These are phyloP conservation scores for Poecilia picta DNA, from an alignment of 2,797 vertebrate species.

Conservation along the genomic window DNA sequence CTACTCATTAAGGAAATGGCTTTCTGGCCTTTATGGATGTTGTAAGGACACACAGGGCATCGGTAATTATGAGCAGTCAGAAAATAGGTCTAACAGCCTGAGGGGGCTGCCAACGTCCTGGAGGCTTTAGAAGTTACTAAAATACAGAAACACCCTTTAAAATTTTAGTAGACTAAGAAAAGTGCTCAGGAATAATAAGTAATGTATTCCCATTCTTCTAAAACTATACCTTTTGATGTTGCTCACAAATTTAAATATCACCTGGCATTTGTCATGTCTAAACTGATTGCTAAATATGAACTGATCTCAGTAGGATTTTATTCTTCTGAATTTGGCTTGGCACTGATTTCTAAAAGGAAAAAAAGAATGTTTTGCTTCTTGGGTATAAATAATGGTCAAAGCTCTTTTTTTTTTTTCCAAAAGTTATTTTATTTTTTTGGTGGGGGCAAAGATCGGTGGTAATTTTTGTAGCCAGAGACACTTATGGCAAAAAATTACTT, in stretches of 20 bases:
- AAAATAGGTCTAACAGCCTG: constrained; percentile 27
- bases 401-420: no score
- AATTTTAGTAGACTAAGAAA: background rate
- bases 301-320: background rate
- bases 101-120: constrained; percentile 25
- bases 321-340: background rate
- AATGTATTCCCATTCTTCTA: background rate
- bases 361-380: background rate
- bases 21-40: constrained; percentile 61
- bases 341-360: background rate
- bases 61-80: constrained; percentile 49
- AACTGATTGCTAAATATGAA: background rate
- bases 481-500: no score
- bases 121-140: background rate
- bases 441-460: no score
- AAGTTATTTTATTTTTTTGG: no score
- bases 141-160: background rate
- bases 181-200: background rate
- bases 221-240: background rate
- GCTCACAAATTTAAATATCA: background rate
- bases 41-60: constrained; percentile 50
- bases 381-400: no score
- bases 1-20: constrained; percentile 68
- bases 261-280: background rate
- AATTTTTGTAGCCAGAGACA: no score